Percentiles rank a stretch among this genome's conserved stretches.
Evolutionary conservation across 64 coral and sea anemone species (phyloP).

Genomic region (Montipora sp.): DNA sequence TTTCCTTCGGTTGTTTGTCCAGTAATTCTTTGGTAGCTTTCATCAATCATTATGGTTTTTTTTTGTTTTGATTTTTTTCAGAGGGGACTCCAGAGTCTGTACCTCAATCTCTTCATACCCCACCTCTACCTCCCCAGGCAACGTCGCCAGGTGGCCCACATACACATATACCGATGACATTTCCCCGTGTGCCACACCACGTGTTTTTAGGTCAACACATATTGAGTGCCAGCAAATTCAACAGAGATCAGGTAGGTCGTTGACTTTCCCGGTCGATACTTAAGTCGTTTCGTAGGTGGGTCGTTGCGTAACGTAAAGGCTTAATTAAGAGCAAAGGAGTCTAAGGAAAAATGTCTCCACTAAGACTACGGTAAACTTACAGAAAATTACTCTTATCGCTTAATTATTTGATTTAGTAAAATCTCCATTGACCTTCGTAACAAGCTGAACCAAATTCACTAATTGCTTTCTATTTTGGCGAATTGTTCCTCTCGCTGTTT

Average conservation of each 20-base stretch:
- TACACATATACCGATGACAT: constrained; percentile 11
- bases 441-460: too few species aligned
- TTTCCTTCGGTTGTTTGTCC: neutral
- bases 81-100: constrained; percentile 58
- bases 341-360: too few species aligned
- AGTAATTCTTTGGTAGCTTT: neutral
- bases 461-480: too few species aligned
- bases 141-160: constrained; percentile 16
- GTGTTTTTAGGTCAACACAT: constrained; percentile 71
- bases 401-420: too few species aligned
- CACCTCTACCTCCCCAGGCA: constrained; percentile 1
- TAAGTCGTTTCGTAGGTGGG: too few species aligned
- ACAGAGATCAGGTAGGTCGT: constrained; percentile 60
- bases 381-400: too few species aligned
- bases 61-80: neutral
- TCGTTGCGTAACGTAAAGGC: too few species aligned
- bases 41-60: neutral
- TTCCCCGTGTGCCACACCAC: constrained; percentile 49
- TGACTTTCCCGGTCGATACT: too few species aligned
- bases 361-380: too few species aligned
- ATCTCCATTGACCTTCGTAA: too few species aligned
- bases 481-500: too few species aligned
- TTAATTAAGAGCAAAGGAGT: too few species aligned
- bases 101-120: constrained; percentile 47
- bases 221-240: constrained; percentile 73